Base-by-base conservation (phyloP, 2,888 invertebrate genomes). In the Lepeophtheirus nordmannii region DNA sequence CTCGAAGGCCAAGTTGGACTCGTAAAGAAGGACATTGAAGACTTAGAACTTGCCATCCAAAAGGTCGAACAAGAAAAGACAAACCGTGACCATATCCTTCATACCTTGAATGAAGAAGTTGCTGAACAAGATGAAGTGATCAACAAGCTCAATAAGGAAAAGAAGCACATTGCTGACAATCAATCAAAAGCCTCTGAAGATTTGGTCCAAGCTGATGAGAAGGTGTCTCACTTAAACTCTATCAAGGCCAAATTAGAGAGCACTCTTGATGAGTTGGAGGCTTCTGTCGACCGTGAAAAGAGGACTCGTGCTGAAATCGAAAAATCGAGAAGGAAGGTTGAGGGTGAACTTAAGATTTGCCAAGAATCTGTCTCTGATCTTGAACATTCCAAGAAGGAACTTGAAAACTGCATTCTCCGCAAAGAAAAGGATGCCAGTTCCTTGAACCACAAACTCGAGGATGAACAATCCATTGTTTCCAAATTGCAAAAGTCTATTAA, bases 171-270 rank as follows among this genome's bases (percentile, higher is more conserved):
- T 78, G 68, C 80, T 80, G 81, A 81, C 70, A 70, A 67, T 37
- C 62, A 66, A n/a, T 68, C 73, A 68, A 73, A 74, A 70, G 71
- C 71, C 23, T 66, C 72, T 38, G 74, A 74, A 68, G 74, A 74
- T 64, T 69, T 73, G 17, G 76, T 78, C 74, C 91, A 92, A 70
- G 91, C 94, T 73, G 97, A 98, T 78, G 97, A 98, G 82, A 98
- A 98, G 81, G 90, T 93, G 77, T 97, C 97, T 82, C 97, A 98
- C 82, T 85, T 97, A 78, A 96, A 90, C 85, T 97, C 97, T 80
- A 92, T 97, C 72, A 97, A 98, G 82, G 85, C 89, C 75, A 98
- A 98, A 81, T 83, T 98, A 76, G 97, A 98, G 79, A 91, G 92
- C 80, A 94, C 93, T 74, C 84, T 98, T 70, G 97, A 98, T 78